Conservation (phyloP, 1,140 invertebrate species). For the Lepidurus arcticus region DNA sequence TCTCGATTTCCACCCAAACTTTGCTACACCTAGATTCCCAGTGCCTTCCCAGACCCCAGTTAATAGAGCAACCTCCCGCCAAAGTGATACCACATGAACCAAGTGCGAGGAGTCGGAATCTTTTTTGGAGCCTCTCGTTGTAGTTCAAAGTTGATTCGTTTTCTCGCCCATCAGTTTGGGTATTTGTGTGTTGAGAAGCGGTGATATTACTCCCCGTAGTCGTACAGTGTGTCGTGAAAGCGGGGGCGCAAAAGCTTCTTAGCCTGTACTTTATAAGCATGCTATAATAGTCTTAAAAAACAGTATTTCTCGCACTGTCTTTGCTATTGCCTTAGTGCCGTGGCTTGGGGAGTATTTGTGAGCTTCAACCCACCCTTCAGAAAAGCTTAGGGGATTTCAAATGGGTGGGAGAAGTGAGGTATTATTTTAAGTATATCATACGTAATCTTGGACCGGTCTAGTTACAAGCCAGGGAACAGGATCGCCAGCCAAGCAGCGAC, state of each 20-base stretch:
- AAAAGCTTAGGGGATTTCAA: conserved; percentile 11
- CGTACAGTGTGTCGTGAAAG: neutral
- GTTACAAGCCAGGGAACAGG: neutral
- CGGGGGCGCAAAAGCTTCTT: neutral
- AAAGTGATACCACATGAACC: no score
- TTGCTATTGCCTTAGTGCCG: neutral
- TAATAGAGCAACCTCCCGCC: no score
- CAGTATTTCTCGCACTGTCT: neutral
- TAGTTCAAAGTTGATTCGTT: no score
- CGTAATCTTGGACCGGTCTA: neutral
- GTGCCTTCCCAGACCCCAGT: neutral
- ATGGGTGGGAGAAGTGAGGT: neutral
- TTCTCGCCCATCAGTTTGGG: no score
- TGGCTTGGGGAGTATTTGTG: neutral
- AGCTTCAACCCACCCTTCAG: neutral
- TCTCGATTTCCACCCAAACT: neutral
- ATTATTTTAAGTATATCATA: conserved; percentile 20
- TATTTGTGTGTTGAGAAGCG: no score
- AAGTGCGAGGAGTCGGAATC: no score
- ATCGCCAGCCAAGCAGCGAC: neutral
- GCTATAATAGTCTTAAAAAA: conserved; percentile 1
- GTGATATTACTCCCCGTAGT: no score
- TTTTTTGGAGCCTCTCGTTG: no score
- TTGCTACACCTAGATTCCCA: neutral
- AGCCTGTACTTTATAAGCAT: conserved; percentile 11